Base-by-base conservation (phyloP, 2,888 invertebrate species). In the Heterodera filipjevi region DNA sequence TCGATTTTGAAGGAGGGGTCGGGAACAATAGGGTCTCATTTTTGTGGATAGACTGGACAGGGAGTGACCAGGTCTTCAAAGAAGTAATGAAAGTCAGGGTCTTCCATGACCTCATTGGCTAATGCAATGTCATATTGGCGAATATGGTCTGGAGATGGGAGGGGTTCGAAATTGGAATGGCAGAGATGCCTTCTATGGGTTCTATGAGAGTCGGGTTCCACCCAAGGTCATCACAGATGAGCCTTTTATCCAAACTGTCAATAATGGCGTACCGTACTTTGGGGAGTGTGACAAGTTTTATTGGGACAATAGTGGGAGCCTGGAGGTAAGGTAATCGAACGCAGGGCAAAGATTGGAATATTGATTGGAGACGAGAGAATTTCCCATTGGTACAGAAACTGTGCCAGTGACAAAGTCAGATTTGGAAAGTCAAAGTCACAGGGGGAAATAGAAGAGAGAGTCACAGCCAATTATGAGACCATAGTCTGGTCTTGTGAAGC, bases 1-100 rank as follows among this genome's bases (percentile, higher is more conserved):
- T 81, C 82, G 1, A 81, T 64, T 22, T 44, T n/a, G 64, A n/a
- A 81, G 12, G 71, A 27, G 27, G 81, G 82, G 39, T 81, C 81
- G 14, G 33, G 66, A 30, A 30, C 19, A 19, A 16, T n/a, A 22
- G 8, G 14, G 5, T 75, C 22, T 30, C 35, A 5, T 30, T 19
- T n/a, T 59, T 16, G 44, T 3, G 53, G 75, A 49, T 14, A 44
- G 72, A 6, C 30, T 75, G 3, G 8, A n/a, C 22, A 44, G 46
- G n/a, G 71, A n/a, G n/a, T 71, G 39, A 10, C n/a, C 8, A n/a
- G 5, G 30, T 12, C 46, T 30, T 71, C 71, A 8, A 3, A 44
- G n/a, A 71, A 71, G 30, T 30, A n/a, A 44, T 30, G 30, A 8
- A 71, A 46, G 8, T 71, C 30, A n/a, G 71, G 71, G 71, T 71